Percentiles rank a stretch among this genome's conserved stretches.
These are phyloP conservation scores for Chironomus riparius DNA, from an alignment of 2,888 invertebrate species.

Conservation along the genomic window DNA sequence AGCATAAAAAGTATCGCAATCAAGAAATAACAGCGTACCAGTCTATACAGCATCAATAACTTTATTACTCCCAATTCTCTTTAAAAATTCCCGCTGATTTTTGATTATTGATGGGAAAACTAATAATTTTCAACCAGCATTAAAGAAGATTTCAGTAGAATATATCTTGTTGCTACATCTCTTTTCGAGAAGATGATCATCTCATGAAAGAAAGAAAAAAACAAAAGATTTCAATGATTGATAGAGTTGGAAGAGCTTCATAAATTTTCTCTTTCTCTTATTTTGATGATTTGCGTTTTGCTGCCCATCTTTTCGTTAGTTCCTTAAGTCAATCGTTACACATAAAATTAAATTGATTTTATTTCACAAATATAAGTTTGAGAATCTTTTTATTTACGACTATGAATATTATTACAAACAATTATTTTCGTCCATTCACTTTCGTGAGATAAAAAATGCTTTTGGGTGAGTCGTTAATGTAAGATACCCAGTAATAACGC, in stretches of 20 bases:
- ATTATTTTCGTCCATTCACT: too few species aligned
- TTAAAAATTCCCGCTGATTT: constrained; percentile 7
- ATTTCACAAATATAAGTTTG: too few species aligned
- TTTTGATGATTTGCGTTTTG: too few species aligned
- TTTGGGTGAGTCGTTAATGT: background rate
- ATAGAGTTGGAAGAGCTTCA: constrained; percentile 13
- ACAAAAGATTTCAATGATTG: constrained; percentile 21
- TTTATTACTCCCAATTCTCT: background rate
- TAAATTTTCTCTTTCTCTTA: background rate
- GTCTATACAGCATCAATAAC: background rate
- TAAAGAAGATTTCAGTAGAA: background rate
- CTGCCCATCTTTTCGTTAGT: too few species aligned
- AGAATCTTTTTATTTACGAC: too few species aligned
- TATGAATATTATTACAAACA: too few species aligned
- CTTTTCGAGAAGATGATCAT: background rate
- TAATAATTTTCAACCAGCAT: background rate
- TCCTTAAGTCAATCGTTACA: too few species aligned
- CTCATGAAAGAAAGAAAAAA: background rate
- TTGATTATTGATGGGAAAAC: background rate
- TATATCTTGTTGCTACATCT: too few species aligned
- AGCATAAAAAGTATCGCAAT: too few species aligned
- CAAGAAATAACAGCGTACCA: too few species aligned
- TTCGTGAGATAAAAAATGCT: background rate
- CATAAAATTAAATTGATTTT: too few species aligned
- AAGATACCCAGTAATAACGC: too few species aligned